Base-by-base conservation (phyloP, 2,888 invertebrate species). In the Brachycybe producta region DNA sequence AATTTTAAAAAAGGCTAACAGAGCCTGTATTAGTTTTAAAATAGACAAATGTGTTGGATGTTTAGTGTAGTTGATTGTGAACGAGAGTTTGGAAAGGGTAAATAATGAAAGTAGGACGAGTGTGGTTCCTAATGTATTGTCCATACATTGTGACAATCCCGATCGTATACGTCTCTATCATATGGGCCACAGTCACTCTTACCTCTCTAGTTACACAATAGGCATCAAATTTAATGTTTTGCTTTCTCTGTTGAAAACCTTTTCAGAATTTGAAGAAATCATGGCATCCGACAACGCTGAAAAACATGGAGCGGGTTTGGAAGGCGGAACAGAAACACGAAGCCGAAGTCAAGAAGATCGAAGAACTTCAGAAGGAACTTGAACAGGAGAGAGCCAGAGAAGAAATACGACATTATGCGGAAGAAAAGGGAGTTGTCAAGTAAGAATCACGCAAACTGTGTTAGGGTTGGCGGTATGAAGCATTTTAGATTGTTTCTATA, bases 281-380 rank as follows among this genome's bases (percentile, higher is more conserved):
- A 70, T 82, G 82, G 82, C 82, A 82, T 68, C 82, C 82, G 21
- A 79, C 77, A 55, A 82, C 80, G 0, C 73, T 80, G 70, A 80
- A 79, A 62, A 82, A 82, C 60, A 82, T 81, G 64, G 82, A 82
- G 60, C 75, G 78, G 41, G 82, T 82, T 1, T 82, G 82, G 80
- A 82, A 81, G 62, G 82, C 82, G 0, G 81, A 82, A 57, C 80
- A 82, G 61, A 78, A 78, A 17, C 78, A 76, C 50, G 75, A 75
- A n/a, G 75, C 77, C 55, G 82, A 82, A 60, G 77, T 78, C 52
- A 75, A 73, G 47, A 73, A 77, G 43, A 76, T 82, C 57, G 68
- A 75, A 43, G 81, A 82, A 60, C 62, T 82, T 7, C 77, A 80
- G 56, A 71, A 73, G 47, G 82, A 82, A 64, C 74, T 80, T 1